Percentiles rank a stretch among this genome's conserved stretches.
phyloP scores from a whole-genome alignment of 2,113 vertebrate genomes.

The Phrynosoma blainvillii region DNA sequence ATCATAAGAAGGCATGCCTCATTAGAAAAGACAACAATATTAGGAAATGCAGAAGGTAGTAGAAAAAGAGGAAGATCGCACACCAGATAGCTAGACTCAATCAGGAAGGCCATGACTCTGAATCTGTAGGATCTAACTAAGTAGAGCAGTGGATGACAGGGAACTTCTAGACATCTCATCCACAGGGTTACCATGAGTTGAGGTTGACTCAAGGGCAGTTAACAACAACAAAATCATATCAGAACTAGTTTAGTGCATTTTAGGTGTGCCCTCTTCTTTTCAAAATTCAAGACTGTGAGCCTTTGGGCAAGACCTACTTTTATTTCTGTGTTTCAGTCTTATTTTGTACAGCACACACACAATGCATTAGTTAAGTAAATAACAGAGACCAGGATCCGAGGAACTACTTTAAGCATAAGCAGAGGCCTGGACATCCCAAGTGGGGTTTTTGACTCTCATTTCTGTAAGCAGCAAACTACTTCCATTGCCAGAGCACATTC shows the following conservation, averaged over 20 bases:
- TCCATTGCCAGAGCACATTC: neutral
- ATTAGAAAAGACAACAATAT: too few species aligned
- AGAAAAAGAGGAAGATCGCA: too few species aligned
- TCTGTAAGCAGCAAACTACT: neutral
- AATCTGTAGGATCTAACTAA: too few species aligned
- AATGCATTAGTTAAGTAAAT: slow-evolving; percentile 6
- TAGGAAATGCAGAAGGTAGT: too few species aligned
- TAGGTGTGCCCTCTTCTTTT: neutral
- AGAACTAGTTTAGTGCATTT: neutral
- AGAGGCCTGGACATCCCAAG: neutral
- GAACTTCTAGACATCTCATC: too few species aligned
- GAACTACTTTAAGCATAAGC: neutral
- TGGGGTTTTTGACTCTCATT: neutral
- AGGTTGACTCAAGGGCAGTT: too few species aligned
- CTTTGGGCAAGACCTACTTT: neutral
- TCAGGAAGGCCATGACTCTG: too few species aligned
- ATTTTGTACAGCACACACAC: neutral
- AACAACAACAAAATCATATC: neutral
- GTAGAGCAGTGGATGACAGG: too few species aligned
- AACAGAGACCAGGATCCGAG: neutral
- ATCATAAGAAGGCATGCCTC: too few species aligned
- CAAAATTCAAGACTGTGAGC: neutral
- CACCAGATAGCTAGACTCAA: too few species aligned
- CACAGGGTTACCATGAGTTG: too few species aligned
- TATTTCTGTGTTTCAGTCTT: neutral